Evolutionary conservation across 2,888 invertebrate genomes (phyloP).

Genomic region (Calephelis perditalis): DNA sequence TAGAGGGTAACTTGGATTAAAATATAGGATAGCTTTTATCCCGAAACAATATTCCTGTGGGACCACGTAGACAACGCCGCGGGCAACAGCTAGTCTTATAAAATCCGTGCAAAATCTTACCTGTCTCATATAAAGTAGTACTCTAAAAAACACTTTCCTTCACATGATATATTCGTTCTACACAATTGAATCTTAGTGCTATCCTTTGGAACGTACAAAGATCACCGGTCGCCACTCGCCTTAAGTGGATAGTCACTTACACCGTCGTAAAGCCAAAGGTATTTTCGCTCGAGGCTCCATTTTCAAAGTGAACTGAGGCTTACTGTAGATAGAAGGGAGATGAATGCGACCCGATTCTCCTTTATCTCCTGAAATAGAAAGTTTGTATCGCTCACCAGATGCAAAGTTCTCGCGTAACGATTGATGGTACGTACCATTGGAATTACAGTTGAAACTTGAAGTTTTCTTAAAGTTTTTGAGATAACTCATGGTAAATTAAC

Average conservation of each 20-base stretch:
- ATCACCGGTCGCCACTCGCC: conserved; percentile 35
- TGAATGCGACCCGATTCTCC: conserved; percentile 42
- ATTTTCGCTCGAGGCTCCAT: conserved; percentile 45
- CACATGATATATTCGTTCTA: conserved; percentile 15
- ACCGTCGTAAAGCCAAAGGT: conserved; percentile 38
- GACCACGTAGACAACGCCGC: no score
- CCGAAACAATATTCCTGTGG: no score
- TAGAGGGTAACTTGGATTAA: no score
- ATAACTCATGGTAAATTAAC: no score
- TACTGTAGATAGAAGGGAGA: conserved; percentile 46
- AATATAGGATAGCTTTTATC: no score
- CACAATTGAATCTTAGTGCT: conserved; percentile 24
- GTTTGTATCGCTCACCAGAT: conserved; percentile 14
- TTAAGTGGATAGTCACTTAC: conserved; percentile 40
- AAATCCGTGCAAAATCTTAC: not conserved
- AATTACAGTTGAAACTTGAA: not conserved
- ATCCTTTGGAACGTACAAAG: conserved; percentile 38
- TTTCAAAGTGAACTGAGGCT: conserved; percentile 49
- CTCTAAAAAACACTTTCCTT: conserved; percentile 7
- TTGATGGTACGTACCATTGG: not conserved
- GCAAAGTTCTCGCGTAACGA: conserved; percentile 6
- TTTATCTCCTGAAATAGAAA: conserved; percentile 23
- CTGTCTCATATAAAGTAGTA: not conserved
- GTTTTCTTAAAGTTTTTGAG: not conserved
- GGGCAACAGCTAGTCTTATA: no score